phyloP scores from a whole-genome alignment of 2,113 vertebrate genomes.

The Phalacrocorax aristotelis region DNA sequence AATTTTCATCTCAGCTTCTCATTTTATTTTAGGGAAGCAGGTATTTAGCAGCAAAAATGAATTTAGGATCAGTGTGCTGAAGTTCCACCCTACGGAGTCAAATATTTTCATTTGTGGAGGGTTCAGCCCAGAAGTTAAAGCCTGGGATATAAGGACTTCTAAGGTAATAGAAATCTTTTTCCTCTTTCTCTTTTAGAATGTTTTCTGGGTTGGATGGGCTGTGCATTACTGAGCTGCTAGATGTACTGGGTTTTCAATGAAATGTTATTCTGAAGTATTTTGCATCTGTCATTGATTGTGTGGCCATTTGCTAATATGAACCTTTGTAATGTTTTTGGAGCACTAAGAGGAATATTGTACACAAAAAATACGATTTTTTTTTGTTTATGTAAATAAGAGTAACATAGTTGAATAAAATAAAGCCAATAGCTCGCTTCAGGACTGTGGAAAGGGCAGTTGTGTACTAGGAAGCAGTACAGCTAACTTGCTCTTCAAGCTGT shows the following conservation, averaged over 20 bases:
- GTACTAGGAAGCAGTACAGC: background rate
- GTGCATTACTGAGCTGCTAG: background rate
- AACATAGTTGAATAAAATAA: background rate
- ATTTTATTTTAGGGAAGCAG: slow-evolving; percentile 79
- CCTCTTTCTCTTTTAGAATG: background rate
- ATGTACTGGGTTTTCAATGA: background rate
- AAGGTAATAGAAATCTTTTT: slow-evolving; percentile 78
- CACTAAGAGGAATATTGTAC: background rate
- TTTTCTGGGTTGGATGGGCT: background rate
- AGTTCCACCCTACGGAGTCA: slow-evolving; percentile 81
- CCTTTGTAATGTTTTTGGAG: background rate
- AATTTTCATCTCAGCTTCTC: background rate
- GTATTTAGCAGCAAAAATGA: slow-evolving; percentile 79
- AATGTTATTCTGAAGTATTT: background rate
- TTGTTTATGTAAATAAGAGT: background rate
- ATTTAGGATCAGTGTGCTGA: slow-evolving; percentile 84
- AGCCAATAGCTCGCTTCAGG: background rate
- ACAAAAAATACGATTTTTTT: background rate
- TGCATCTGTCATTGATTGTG: background rate
- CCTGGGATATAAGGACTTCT: slow-evolving; percentile 88
- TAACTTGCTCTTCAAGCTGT: background rate
- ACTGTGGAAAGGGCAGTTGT: background rate
- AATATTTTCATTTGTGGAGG: slow-evolving; percentile 89
- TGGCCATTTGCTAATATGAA: background rate
- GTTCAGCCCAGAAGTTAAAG: slow-evolving; percentile 88